Conservation (phyloP, 2,113 vertebrate species). For the Clarias gariepinus region DNA sequence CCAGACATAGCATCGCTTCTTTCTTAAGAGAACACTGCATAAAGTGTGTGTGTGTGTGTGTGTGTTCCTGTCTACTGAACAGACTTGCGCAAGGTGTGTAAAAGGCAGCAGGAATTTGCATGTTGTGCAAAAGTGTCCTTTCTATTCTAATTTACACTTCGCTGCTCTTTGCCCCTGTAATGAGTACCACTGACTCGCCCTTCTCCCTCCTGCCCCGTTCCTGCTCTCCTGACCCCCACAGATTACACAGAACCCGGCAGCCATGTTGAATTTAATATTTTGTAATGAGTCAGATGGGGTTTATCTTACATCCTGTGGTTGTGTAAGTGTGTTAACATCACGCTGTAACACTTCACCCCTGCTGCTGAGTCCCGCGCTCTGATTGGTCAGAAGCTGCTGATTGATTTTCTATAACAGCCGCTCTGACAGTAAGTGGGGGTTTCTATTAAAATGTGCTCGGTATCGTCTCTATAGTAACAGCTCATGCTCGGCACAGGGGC, state of each 20-base stretch:
- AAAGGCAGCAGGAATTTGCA: conserved; percentile 14
- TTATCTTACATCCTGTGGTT: neutral
- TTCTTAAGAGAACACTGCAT: neutral
- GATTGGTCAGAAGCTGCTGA: neutral
- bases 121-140: conserved; percentile 9
- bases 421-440: neutral
- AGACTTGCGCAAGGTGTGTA: neutral
- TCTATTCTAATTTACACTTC: neutral
- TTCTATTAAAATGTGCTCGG: neutral
- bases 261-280: conserved; percentile 60
- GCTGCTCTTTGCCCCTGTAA: neutral
- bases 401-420: neutral
- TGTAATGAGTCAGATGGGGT: conserved; percentile 58
- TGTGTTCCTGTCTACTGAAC: neutral
- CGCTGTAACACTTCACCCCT: no score
- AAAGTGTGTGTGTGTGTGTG: neutral
- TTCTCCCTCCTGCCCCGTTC: neutral
- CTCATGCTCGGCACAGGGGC: neutral
- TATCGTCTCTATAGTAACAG: neutral
- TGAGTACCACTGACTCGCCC: neutral
- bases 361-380: neutral
- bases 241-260: conserved; percentile 55
- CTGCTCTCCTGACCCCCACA: conserved; percentile 19
- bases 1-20: neutral
- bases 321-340: neutral